These are phyloP conservation scores for Laterallus jamaicensis DNA, from an alignment of 2,113 vertebrate genomes.

Conservation along the genomic window DNA sequence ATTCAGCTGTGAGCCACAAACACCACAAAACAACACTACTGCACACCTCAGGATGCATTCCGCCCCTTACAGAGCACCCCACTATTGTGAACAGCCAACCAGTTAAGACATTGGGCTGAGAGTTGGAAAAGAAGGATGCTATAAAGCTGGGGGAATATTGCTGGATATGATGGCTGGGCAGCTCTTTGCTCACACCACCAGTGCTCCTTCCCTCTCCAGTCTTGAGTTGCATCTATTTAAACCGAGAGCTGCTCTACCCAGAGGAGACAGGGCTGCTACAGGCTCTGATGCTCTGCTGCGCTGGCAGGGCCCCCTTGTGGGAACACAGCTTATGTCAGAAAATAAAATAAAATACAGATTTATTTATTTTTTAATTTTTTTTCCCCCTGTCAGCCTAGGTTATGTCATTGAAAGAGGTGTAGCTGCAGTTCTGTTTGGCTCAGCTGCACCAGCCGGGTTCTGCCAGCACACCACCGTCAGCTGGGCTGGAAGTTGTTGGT, in stretches of 20 bases:
- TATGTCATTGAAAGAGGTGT: conserved; percentile 42
- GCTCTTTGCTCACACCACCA: neutral
- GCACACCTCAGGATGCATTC: neutral
- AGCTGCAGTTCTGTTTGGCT: conserved; percentile 51
- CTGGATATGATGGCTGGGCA: neutral
- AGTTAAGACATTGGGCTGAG: neutral
- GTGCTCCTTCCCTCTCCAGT: neutral
- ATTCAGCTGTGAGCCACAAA: fast-evolving
- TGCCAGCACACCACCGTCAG: neutral
- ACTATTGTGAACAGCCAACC: neutral
- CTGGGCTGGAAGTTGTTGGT: neutral
- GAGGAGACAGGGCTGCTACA: neutral
- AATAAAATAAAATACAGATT: neutral
- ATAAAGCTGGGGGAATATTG: neutral
- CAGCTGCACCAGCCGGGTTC: neutral
- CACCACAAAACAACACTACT: fast-evolving
- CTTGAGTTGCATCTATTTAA: neutral
- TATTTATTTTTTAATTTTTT: neutral
- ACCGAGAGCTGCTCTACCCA: neutral
- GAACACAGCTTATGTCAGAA: neutral
- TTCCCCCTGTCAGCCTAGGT: conserved; percentile 20
- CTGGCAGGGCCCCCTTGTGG: conserved; percentile 38
- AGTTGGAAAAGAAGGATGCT: neutral
- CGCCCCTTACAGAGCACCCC: fast-evolving
- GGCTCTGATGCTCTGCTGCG: neutral